Evolutionary conservation across 2,888 invertebrate species (phyloP).

Genomic region (Branchellion lobata): DNA sequence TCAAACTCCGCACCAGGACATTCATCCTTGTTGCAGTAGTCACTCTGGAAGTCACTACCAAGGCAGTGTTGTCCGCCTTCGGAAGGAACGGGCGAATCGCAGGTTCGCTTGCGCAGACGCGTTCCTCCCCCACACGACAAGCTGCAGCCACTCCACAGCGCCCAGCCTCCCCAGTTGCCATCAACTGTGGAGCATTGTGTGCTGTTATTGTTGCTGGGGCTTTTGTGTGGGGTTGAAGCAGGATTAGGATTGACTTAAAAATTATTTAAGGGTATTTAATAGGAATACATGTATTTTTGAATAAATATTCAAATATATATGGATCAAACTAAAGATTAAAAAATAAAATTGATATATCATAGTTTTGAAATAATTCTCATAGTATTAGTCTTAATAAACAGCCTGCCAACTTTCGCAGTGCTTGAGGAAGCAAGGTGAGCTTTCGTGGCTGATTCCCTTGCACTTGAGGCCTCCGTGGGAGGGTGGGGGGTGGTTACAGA

Average conservation of each 20-base stretch:
- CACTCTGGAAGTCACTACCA: conserved; percentile 56
- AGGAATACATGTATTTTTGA: no score
- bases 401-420: conserved; percentile 63
- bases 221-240: no score
- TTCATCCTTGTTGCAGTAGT: conserved; percentile 58
- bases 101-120: conserved; percentile 65
- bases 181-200: conserved; percentile 57
- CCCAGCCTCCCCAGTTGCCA: conserved; percentile 66
- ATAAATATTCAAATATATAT: no score
- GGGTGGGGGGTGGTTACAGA: conserved; percentile 63
- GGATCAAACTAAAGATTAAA: no score
- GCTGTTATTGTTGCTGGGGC: no score
- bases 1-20: conserved; percentile 56
- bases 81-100: conserved; percentile 62
- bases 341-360: no score
- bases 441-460: conserved; percentile 60
- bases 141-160: conserved; percentile 67
- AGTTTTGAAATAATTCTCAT: no score
- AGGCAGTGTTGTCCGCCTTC: conserved; percentile 58
- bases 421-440: conserved; percentile 61
- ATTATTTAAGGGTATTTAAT: no score
- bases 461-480: conserved; percentile 62
- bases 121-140: conserved; percentile 65
- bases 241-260: no score
- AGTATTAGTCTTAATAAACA: no score